Evolutionary conservation across 2,113 vertebrate species (phyloP).

Genomic region (Forbesichthys papilliferus): DNA sequence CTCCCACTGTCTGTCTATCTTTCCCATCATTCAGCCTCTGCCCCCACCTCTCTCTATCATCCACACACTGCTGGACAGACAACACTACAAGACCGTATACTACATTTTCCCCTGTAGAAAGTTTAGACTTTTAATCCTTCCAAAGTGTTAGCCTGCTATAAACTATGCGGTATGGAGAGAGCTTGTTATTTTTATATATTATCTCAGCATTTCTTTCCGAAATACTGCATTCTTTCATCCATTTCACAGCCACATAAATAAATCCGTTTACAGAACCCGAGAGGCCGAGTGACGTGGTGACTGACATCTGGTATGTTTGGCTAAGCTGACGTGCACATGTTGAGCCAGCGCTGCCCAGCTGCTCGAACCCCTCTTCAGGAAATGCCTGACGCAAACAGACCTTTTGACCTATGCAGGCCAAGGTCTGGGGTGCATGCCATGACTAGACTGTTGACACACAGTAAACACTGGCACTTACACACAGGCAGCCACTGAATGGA

Average conservation of each 20-base stretch:
- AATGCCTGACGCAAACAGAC: constrained; percentile 50
- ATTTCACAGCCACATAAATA: no score
- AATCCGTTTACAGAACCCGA: no score
- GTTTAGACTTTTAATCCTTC: no score
- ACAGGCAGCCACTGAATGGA: not conserved
- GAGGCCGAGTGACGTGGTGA: not conserved
- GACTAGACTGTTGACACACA: constrained; percentile 9
- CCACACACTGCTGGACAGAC: no score
- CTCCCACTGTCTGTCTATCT: not conserved
- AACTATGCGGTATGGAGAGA: no score
- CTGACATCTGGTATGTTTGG: constrained; percentile 2
- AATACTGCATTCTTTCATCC: no score
- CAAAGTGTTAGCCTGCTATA: no score
- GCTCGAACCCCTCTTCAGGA: constrained; percentile 25
- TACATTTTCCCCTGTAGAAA: no score
- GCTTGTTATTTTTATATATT: no score
- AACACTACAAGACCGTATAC: no score
- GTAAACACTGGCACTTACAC: not conserved
- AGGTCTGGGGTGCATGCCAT: not conserved
- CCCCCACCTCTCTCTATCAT: not conserved
- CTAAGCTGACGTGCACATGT: constrained; percentile 27
- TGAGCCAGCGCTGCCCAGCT: constrained; percentile 22
- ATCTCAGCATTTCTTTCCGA: no score
- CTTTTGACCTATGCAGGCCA: constrained; percentile 35
- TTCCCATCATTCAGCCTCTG: constrained; percentile 6